Evolutionary conservation across 2,888 invertebrate species (phyloP).

Genomic region (Gymnoscelis rufifasciata): DNA sequence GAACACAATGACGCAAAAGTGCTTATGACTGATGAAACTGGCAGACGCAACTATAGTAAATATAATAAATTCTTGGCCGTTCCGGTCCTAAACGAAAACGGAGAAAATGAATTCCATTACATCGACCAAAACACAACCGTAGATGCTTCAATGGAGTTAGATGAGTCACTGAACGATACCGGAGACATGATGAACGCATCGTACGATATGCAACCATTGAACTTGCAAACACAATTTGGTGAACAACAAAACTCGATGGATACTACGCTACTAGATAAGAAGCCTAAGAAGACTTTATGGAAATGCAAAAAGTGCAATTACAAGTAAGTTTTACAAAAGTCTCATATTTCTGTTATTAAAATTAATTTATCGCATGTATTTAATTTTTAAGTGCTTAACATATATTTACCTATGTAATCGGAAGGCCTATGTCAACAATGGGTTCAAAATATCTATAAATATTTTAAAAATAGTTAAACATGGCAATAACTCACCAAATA

Average conservation of each 20-base stretch:
- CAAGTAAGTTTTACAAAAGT: constrained; percentile 81
- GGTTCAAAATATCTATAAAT: too few species aligned
- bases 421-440: too few species aligned
- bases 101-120: constrained; percentile 71
- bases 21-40: constrained; percentile 94
- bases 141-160: constrained; percentile 66
- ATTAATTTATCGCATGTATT: too few species aligned
- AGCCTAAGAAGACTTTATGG: constrained; percentile 87
- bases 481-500: too few species aligned
- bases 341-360: too few species aligned
- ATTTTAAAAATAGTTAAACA: too few species aligned
- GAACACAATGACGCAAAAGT: constrained; percentile 90
- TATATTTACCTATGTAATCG: too few species aligned
- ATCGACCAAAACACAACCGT: constrained; percentile 55
- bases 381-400: too few species aligned
- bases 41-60: constrained; percentile 93
- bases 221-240: constrained; percentile 70
- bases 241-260: constrained; percentile 47
- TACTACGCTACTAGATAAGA: constrained; percentile 53
- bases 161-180: constrained; percentile 73
- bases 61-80: constrained; percentile 92
- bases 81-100: constrained; percentile 77
- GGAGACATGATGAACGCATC: constrained; percentile 57
- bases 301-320: constrained; percentile 95
- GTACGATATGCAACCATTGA: constrained; percentile 81